Base-by-base conservation (phyloP, 2,113 vertebrate species). In the Chiloscyllium plagiosum region DNA sequence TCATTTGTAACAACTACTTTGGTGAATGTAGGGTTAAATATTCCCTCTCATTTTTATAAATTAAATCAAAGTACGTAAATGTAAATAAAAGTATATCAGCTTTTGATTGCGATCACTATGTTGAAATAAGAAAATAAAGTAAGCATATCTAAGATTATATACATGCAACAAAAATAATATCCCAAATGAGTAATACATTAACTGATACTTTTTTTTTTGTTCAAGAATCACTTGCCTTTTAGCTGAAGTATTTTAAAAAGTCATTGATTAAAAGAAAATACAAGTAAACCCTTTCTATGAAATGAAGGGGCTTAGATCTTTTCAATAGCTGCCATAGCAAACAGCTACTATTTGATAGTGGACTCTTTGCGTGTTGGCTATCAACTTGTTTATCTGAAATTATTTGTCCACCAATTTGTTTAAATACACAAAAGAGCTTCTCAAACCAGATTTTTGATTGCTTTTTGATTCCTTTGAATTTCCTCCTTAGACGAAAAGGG, bases 321-420 rank as follows among this genome's bases (percentile, higher is more conserved):
- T 93, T 93, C 89, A 93, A 37, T 93, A 22, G 61, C 89, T 93
- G 89, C 89, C 89, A 42, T 37, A 17, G 61, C 89, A 93, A 93
- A 93, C 89, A 93, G 26, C 89, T 93, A 61, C 89, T 29, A 8
- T 65, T 93, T 68, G 89, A 93, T 68, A 93, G 89, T 42, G 89
- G 37, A 93, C 65, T 61, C 61, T n/a, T 93, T 93, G 89, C 89
- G 61, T 93, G 89, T n/a, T 93, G 61, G 33, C 33, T 66, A 93
- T 93, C 89, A 93, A n/a, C 66, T 66, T 93, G 89, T 93, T 93
- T 93, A 68, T 93, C 89, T 66, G 89, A 93, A 66, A 66, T 37
- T 93, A 37, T 93, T 93, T 93, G 56, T 68, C 61, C 61, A 61
- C 22, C 89, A 93, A 37, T 93, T 66, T 93, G 29, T 37, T 37